phyloP scores from a whole-genome alignment of 2,113 vertebrate species.

The Bucco capensis region DNA sequence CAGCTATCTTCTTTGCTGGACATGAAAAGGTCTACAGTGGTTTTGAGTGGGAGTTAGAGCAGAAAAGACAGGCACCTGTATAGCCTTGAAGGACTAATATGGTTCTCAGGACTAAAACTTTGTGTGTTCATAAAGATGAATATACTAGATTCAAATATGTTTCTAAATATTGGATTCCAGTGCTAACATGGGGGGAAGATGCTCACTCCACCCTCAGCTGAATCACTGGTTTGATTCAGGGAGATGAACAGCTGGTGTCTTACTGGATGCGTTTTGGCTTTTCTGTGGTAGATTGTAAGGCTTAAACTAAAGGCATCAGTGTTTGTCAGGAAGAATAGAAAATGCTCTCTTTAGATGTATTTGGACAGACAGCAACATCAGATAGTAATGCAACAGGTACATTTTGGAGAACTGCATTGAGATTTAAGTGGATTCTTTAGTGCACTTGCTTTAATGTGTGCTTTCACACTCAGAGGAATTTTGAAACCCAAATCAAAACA shows the following conservation, averaged over 20 bases:
- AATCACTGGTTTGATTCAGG: background rate
- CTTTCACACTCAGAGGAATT: constrained; percentile 11
- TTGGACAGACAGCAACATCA: background rate
- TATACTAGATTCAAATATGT: background rate
- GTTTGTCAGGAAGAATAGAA: background rate
- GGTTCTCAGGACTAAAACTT: background rate
- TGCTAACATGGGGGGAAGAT: background rate
- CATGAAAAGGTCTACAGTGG: background rate
- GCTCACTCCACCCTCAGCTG: background rate
- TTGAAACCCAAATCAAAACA: constrained; percentile 60
- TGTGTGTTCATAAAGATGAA: rapidly evolving
- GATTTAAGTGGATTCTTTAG: background rate
- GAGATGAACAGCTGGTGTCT: background rate
- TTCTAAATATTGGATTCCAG: background rate
- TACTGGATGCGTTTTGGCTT: background rate
- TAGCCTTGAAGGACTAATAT: background rate
- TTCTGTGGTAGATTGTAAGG: background rate
- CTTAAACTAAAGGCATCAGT: background rate
- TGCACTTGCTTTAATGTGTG: background rate
- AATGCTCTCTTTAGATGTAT: background rate
- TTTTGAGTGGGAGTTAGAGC: background rate
- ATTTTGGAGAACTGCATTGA: background rate
- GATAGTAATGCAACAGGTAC: background rate
- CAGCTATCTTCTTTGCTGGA: background rate
- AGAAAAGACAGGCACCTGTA: background rate